These are phyloP conservation scores for Osmerus eperlanus DNA, from an alignment of 2,113 vertebrate species.

Conservation along the genomic window DNA sequence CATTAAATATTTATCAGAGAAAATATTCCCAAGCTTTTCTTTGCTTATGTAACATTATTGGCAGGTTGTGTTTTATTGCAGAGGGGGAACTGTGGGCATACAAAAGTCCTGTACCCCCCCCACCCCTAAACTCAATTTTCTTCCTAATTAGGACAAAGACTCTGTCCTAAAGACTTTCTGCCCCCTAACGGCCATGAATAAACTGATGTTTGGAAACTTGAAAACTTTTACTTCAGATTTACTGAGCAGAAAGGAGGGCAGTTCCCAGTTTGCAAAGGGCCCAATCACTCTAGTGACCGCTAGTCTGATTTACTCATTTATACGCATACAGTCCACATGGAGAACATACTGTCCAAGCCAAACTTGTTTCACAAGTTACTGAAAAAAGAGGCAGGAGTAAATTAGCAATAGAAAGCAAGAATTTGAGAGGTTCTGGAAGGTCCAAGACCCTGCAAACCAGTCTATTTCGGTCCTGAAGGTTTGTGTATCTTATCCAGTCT, in stretches of 20 bases:
- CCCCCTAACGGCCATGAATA: slow-evolving; percentile 41
- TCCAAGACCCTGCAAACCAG: too few species aligned
- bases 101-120: slow-evolving; percentile 44
- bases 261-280: too few species aligned
- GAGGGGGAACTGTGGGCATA: slow-evolving; percentile 45
- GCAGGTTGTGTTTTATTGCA: slow-evolving; percentile 41
- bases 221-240: slow-evolving; percentile 19
- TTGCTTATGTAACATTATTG: slow-evolving; percentile 64
- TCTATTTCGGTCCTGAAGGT: too few species aligned
- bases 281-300: too few species aligned
- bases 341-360: too few species aligned
- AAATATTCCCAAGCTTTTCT: slow-evolving; percentile 62
- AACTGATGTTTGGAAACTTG: slow-evolving; percentile 18
- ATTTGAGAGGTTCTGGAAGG: too few species aligned
- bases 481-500: too few species aligned
- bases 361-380: too few species aligned
- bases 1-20: slow-evolving; percentile 73
- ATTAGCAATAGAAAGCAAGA: too few species aligned
- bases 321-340: too few species aligned
- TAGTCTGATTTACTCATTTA: too few species aligned
- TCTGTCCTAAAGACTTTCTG: slow-evolving; percentile 44
- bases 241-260: neutral
- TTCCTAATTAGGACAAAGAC: slow-evolving; percentile 68
- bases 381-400: too few species aligned
- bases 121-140: slow-evolving; percentile 47